Conservation (phyloP, 2,797 vertebrate genomes). For the Hoplostethus mediterraneus region DNA sequence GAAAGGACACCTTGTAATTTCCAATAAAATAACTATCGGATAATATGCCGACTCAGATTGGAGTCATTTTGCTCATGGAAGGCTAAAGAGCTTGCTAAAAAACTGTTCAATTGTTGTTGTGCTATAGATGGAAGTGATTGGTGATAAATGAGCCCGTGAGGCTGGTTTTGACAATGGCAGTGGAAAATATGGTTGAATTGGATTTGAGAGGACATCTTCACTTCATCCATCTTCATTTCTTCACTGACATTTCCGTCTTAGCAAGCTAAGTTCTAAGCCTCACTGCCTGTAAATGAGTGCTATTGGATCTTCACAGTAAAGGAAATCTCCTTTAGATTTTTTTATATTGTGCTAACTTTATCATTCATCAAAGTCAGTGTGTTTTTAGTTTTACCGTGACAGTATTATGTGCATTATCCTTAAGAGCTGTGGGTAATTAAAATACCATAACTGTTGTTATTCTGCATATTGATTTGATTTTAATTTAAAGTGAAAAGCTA, state of each 20-base stretch:
- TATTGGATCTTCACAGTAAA: slow-evolving; percentile 44
- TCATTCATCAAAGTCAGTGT: too few species aligned
- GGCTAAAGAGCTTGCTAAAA: slow-evolving; percentile 10
- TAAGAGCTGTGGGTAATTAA: not conserved
- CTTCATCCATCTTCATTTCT: slow-evolving; percentile 70
- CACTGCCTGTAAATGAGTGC: slow-evolving; percentile 33
- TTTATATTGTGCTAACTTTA: slow-evolving; percentile 34
- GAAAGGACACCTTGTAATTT: not conserved
- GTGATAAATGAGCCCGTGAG: slow-evolving; percentile 31
- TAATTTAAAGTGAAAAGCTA: not conserved
- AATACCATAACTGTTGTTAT: slow-evolving; percentile 8
- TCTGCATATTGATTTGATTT: slow-evolving; percentile 21
- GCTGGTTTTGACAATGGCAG: slow-evolving; percentile 19
- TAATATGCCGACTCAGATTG: not conserved
- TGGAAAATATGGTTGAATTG: slow-evolving; percentile 37
- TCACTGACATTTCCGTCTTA: slow-evolving; percentile 59
- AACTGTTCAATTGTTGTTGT: slow-evolving; percentile 15
- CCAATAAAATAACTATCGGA: not conserved
- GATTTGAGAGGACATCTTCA: slow-evolving; percentile 43
- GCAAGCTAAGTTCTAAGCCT: slow-evolving; percentile 42
- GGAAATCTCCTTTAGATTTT: slow-evolving; percentile 61
- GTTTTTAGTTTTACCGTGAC: slow-evolving; percentile 27
- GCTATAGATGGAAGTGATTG: slow-evolving; percentile 34
- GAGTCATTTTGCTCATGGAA: not conserved
- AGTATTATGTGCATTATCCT: slow-evolving; percentile 52